Evolutionary conservation across 1,140 invertebrate genomes (phyloP), one percentile per base, ranked within the genome.

Genomic region (Globodera rostochiensis): DNA sequence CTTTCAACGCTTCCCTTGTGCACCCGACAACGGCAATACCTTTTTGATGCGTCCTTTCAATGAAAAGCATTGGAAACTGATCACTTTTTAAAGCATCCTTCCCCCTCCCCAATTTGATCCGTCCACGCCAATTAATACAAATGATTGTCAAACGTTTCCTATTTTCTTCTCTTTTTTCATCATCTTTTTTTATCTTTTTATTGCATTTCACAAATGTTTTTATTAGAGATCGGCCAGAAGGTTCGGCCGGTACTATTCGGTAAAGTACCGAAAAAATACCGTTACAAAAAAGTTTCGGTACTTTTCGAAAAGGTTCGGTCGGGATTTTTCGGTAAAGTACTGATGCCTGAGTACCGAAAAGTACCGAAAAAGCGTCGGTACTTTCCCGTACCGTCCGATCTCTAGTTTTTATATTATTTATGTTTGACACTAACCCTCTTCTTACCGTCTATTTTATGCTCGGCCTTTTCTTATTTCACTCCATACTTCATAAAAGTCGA

Each of bases 1-100:
- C 69, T 13, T 36, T 71, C 69, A 36, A 71, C 36, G 13, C 69
- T 71, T 11, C 69, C 36, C 9, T 64, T 64, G 19, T 47, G 8
- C 67, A 69, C 15, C 67, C 67, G 69, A 47, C 69, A 11, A 47
- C 69, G 46, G 69, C 69, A 71, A 47, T 45, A 47, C 69, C 69
- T 47, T 71, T 71, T 19, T 71, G 36, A 19, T 69, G n/a, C 25
- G 36, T 2, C 69, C 21, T 36, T 64, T 64, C 13, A 11, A 64
- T 6, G 5, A 6, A 19, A 64, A 15, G 5, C 57, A 13, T 64
- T 19, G 11, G 57, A 64, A 36, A 64, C 19, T 64, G 57, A 15
- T 64, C 57, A 64, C 57, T 64, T 53, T 50, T 53, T 13, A 53
- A 7, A 53, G 36, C 50, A 53, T 15, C 19, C 57, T 19, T 6